Evolutionary conservation across 1,140 invertebrate species (phyloP).

Genomic region (Himalopsyche phryganea): DNA sequence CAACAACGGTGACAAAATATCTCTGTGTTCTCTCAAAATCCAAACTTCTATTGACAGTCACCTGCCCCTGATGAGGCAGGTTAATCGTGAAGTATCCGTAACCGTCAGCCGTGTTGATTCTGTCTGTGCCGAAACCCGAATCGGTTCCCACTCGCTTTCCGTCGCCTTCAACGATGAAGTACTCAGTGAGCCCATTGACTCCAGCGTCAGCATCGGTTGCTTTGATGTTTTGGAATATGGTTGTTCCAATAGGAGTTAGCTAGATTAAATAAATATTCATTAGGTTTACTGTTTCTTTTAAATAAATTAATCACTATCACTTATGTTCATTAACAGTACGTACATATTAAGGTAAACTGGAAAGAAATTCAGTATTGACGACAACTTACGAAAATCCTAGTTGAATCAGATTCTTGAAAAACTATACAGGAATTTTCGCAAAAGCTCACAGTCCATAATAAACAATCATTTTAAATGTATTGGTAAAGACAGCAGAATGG

Average conservation of each 20-base stretch:
- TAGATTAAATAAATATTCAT: too few relatives aligned
- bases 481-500: too few relatives aligned
- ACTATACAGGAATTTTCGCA: too few relatives aligned
- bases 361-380: too few relatives aligned
- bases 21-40: constrained; percentile 87
- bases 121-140: constrained; percentile 52
- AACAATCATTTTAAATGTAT: too few relatives aligned
- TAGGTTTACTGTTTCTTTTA: too few relatives aligned
- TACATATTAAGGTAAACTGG: too few relatives aligned
- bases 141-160: constrained; percentile 44
- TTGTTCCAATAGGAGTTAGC: constrained; percentile 82
- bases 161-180: constrained; percentile 63
- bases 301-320: too few relatives aligned
- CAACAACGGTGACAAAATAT: constrained; percentile 84
- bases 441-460: too few relatives aligned
- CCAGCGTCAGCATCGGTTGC: constrained; percentile 82
- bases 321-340: too few relatives aligned
- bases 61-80: constrained; percentile 83
- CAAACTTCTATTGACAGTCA: constrained; percentile 82
- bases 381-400: too few relatives aligned
- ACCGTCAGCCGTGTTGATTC: constrained; percentile 68
- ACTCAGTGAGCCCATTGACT: constrained; percentile 82
- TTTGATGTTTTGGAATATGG: constrained; percentile 79
- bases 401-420: too few relatives aligned
- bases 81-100: constrained; percentile 80